A percentile compares a stretch with the other conserved stretches of the same genome.
Evolutionary conservation across 35 echinoderm and acorn worm genomes (phyloP).

Genomic region (Diadema setosum): DNA sequence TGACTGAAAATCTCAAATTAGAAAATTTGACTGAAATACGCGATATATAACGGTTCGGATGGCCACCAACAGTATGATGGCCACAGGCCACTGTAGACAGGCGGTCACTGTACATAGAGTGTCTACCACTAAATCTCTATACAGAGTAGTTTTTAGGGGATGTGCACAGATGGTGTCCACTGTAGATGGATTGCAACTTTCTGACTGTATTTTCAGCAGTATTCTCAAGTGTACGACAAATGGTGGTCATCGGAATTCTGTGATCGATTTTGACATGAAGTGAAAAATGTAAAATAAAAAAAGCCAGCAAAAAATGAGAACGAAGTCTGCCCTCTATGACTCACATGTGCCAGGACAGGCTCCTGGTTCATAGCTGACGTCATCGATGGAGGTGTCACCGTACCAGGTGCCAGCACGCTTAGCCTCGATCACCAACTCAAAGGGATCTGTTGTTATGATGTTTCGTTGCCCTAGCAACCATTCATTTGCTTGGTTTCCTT

Average conservation of each 20-base stretch:
- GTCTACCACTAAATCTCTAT: no score
- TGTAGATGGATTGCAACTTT: not conserved
- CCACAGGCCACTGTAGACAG: no score
- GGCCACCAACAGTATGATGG: no score
- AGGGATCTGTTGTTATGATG: constrained; percentile 10
- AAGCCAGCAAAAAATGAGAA: not conserved
- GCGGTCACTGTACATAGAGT: no score
- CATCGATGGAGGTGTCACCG: constrained; percentile 89
- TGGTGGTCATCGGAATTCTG: no score
- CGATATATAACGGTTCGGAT: no score
- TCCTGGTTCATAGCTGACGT: constrained; percentile 13
- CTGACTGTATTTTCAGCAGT: not conserved
- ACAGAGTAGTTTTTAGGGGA: no score
- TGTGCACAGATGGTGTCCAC: not conserved
- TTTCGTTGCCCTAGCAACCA: constrained; percentile 38
- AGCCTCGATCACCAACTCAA: constrained; percentile 77
- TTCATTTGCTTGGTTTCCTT: constrained; percentile 61
- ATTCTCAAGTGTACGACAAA: not conserved
- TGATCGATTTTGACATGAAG: no score
- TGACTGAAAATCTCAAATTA: no score
- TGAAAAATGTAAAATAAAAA: not conserved
- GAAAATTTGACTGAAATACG: no score
- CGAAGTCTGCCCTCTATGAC: not conserved
- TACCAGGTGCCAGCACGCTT: constrained; percentile 16
- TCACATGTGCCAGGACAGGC: constrained; percentile 49